A percentile compares a stretch with the other conserved stretches of the same genome.
Evolutionary conservation across 2,888 invertebrate species (phyloP).

Genomic region (Caenorhabditis auriculariae): DNA sequence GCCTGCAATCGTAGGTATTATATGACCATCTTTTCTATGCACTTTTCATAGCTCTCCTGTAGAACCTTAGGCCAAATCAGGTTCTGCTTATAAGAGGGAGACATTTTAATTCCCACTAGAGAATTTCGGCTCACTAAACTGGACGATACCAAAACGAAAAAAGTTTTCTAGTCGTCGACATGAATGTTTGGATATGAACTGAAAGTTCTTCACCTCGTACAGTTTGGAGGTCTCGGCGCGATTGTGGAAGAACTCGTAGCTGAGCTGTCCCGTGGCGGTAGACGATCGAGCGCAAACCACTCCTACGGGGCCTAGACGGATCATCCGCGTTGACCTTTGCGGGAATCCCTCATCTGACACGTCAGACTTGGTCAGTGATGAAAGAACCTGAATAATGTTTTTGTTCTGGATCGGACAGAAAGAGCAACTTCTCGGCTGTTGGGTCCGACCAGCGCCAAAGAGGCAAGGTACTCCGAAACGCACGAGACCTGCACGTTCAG

Average conservation of each 20-base stretch:
- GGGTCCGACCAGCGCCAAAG: conserved; percentile 53
- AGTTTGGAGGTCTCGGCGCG: conserved; percentile 61
- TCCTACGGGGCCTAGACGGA: conserved; percentile 59
- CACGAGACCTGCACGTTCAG: conserved; percentile 46
- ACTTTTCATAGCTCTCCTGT: no score
- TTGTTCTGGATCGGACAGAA: not conserved
- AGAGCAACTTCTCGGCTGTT: conserved; percentile 39
- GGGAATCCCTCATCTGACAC: conserved; percentile 63
- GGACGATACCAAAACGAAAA: not conserved
- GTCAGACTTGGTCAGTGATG: conserved; percentile 60
- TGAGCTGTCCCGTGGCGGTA: conserved; percentile 65
- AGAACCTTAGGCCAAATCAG: no score
- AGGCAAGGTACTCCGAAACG: conserved; percentile 53
- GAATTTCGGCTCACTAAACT: not conserved
- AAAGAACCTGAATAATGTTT: conserved; percentile 56
- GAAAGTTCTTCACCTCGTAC: conserved; percentile 63
- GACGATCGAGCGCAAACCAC: conserved; percentile 46
- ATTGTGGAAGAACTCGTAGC: conserved; percentile 66
- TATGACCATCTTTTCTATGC: no score
- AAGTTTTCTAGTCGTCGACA: not conserved
- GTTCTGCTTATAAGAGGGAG: not conserved
- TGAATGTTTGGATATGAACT: not conserved
- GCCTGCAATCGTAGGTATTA: conserved; percentile 29
- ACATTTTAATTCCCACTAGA: not conserved
- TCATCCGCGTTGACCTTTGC: conserved; percentile 61